phyloP scores from a whole-genome alignment of 2,797 vertebrate species.

The Lates japonicus region DNA sequence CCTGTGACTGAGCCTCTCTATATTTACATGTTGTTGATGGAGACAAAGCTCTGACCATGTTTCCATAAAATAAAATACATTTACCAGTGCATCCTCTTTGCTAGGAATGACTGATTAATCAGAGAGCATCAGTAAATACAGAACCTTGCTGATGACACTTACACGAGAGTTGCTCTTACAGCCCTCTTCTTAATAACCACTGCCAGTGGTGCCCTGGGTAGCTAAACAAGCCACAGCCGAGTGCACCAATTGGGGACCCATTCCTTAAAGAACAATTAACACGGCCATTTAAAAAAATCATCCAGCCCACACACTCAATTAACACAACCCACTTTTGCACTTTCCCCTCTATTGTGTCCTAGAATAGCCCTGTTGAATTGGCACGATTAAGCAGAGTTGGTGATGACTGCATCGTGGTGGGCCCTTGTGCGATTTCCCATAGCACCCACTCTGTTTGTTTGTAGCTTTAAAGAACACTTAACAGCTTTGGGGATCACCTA shows the following conservation, averaged over 20 bases:
- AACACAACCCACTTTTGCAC: constrained; percentile 84
- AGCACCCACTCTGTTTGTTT: constrained; percentile 48
- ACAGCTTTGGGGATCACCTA: constrained; percentile 69
- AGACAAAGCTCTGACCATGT: constrained; percentile 36
- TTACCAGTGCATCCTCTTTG: constrained; percentile 40
- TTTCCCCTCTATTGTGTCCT: constrained; percentile 77
- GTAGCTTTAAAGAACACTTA: constrained; percentile 61
- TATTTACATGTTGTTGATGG: constrained; percentile 25
- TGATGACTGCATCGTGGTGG: constrained; percentile 65
- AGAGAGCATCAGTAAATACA: constrained; percentile 62
- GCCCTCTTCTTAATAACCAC: constrained; percentile 69
- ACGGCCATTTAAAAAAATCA: constrained; percentile 82
- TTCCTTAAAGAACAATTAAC: constrained; percentile 89
- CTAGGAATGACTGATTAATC: constrained; percentile 52
- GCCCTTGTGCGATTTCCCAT: constrained; percentile 55
- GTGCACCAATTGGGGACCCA: constrained; percentile 73
- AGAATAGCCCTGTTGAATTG: constrained; percentile 76
- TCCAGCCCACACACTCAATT: constrained; percentile 87
- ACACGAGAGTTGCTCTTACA: constrained; percentile 62
- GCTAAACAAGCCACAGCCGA: constrained; percentile 69
- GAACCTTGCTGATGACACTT: constrained; percentile 69
- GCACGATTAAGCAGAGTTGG: constrained; percentile 70
- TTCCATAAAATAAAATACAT: constrained; percentile 42
- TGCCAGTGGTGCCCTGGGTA: constrained; percentile 63
- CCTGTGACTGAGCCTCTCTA: not conserved